These are phyloP conservation scores for Apamea sordens DNA, from an alignment of 2,888 invertebrate species.

Conservation along the genomic window DNA sequence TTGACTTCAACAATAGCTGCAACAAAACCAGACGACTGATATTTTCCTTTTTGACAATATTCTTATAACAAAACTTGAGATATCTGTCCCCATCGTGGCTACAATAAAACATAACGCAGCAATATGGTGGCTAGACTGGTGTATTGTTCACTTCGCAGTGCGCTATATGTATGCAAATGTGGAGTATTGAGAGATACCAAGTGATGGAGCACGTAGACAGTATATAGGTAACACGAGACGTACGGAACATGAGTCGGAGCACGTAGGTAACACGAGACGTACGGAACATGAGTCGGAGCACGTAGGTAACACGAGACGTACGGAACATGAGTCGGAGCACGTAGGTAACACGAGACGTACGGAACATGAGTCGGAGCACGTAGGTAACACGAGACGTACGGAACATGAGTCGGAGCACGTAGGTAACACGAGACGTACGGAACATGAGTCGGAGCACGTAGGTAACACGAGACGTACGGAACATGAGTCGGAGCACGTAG, in stretches of 20 bases:
- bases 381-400: too few relatives aligned
- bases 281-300: not conserved
- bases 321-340: not conserved
- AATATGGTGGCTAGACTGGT: slow-evolving; percentile 3
- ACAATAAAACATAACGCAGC: slow-evolving; percentile 10
- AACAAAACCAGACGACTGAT: not conserved
- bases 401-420: not conserved
- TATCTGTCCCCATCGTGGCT: not conserved
- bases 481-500: not conserved
- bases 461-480: too few relatives aligned
- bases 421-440: too few relatives aligned
- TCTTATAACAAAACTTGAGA: slow-evolving; percentile 1
- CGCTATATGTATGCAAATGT: slow-evolving; percentile 45
- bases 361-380: not conserved
- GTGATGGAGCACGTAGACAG: slow-evolving; percentile 22
- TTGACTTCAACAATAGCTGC: not conserved
- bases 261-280: too few relatives aligned
- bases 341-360: too few relatives aligned
- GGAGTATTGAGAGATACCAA: slow-evolving; percentile 7
- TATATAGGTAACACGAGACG: not conserved
- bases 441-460: not conserved
- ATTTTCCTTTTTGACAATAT: not conserved
- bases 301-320: too few relatives aligned
- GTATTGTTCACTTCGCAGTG: slow-evolving; percentile 9
- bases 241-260: not conserved